phyloP scores from a whole-genome alignment of 1,140 invertebrate species.

The Hermetia illucens region DNA sequence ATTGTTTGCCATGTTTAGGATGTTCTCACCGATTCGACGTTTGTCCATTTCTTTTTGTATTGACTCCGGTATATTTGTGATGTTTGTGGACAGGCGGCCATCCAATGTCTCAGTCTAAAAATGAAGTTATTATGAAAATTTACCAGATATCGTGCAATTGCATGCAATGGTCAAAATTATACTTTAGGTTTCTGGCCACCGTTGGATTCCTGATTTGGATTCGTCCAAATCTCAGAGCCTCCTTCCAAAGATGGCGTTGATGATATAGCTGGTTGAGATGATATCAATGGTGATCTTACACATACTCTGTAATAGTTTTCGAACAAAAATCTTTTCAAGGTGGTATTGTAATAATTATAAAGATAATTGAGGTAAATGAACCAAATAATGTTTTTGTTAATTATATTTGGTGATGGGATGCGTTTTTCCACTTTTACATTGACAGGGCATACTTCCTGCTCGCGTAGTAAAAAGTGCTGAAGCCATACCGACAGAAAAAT shows the following conservation, averaged over 20 bases:
- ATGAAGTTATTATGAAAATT: constrained; percentile 2
- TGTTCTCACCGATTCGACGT: constrained; percentile 35
- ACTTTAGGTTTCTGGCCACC: constrained; percentile 18
- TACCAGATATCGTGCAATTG: constrained; percentile 2
- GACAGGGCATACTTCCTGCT: not conserved
- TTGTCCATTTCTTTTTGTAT: constrained; percentile 44
- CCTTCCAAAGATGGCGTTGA: constrained; percentile 34
- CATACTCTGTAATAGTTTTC: constrained; percentile 41
- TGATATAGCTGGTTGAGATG: constrained; percentile 53
- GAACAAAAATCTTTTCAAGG: constrained; percentile 1
- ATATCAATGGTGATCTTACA: constrained; percentile 61
- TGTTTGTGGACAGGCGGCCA: constrained; percentile 6
- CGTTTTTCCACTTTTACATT: too few species aligned
- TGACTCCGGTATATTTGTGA: constrained; percentile 34
- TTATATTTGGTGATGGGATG: not conserved
- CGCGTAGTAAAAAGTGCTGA: not conserved
- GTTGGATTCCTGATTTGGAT: constrained; percentile 36
- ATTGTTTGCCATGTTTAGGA: constrained; percentile 3
- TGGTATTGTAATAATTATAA: not conserved
- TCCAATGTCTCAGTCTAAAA: constrained; percentile 9
- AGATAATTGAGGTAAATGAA: not conserved
- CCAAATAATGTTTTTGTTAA: not conserved
- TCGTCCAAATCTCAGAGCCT: constrained; percentile 54
- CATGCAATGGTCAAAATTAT: not conserved
- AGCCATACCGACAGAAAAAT: not conserved